Evolutionary conservation across 1,140 invertebrate genomes (phyloP).

Genomic region (Psix sp.): DNA sequence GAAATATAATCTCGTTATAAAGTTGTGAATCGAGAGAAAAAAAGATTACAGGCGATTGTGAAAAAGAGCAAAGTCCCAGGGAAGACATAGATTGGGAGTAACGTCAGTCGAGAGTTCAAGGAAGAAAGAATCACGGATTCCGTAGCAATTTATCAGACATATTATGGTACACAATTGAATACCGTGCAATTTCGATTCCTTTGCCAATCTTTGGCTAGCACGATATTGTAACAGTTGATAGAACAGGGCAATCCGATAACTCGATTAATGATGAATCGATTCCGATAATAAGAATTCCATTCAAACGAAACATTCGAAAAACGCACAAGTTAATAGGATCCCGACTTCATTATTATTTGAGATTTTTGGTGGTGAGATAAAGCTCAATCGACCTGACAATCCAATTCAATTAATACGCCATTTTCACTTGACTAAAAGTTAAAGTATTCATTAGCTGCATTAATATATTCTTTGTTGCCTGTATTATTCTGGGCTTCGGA

Average conservation of each 20-base stretch:
- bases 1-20: conserved; percentile 39
- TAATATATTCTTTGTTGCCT: conserved; percentile 10
- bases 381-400: conserved; percentile 32
- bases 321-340: conserved; percentile 34
- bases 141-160: conserved; percentile 29
- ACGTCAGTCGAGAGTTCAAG: conserved; percentile 22
- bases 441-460: conserved; percentile 23
- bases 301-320: conserved; percentile 36
- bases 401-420: conserved; percentile 33
- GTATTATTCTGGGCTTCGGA: conserved; percentile 8
- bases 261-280: conserved; percentile 58
- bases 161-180: conserved; percentile 24
- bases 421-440: conserved; percentile 21
- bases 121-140: conserved; percentile 24
- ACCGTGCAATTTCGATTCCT: conserved; percentile 17
- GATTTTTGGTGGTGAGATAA: conserved; percentile 40
- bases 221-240: conserved; percentile 31
- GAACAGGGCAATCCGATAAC: conserved; percentile 55
- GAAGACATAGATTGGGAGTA: conserved; percentile 34
- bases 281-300: conserved; percentile 46
- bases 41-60: conserved; percentile 22
- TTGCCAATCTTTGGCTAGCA: conserved; percentile 8
- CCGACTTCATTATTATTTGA: conserved; percentile 45
- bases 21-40: conserved; percentile 15
- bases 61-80: conserved; percentile 14